Evolutionary conservation across 1,140 invertebrate genomes (phyloP), one percentile per base, ranked within the genome.

Genomic region (Diabrotica virgifera): DNA sequence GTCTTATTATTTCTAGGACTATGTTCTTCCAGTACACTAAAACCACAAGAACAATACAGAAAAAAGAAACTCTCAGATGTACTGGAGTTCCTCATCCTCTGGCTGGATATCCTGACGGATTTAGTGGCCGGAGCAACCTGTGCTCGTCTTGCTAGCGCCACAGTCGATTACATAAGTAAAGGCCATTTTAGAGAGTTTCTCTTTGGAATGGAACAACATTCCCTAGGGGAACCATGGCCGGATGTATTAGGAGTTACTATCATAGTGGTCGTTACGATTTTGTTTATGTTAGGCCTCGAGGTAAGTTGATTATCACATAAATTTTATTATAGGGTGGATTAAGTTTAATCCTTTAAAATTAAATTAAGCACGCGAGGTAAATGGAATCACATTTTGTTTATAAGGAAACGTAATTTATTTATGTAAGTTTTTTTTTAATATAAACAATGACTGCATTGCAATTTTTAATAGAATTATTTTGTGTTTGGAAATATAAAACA

Each of bases 271-370:
- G 83, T 88, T 5, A 87, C 85, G 6, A 82, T 83, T 57, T 85
- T 89, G 81, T 88, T 88, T 70, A 88, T 88, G 85, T 82, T 88
- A 70, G 87, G 87, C 12, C 76, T 89, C 51, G 87, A 89, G 82
- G 87, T 88, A 77, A 75, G 70, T 7, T 35, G 24, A 54, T 10
- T 54, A 11, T 54, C 24, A 54, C 6, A 54, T 54, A 51, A 51
- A 51, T 10, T 51, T 12, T 12, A 51, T 51, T 10, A 51, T 51
- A 12, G 9, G 9, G 46, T 10, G 46, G 9, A 10, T 12, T 51
- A 51, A 9, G 12, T 51, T 9, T 51, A 51, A 51, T 51, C 24
- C 24, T 24, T 24, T 24, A 24, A 24, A 24, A 24, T 24, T 24
- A 24, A 24, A 24, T 24, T 24, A 24, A 51, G 46, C 12, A 51